Evolutionary conservation across 2,113 vertebrate genomes (phyloP), one percentile per base, ranked within the genome.

Genomic region (Ictalurus punctatus): DNA sequence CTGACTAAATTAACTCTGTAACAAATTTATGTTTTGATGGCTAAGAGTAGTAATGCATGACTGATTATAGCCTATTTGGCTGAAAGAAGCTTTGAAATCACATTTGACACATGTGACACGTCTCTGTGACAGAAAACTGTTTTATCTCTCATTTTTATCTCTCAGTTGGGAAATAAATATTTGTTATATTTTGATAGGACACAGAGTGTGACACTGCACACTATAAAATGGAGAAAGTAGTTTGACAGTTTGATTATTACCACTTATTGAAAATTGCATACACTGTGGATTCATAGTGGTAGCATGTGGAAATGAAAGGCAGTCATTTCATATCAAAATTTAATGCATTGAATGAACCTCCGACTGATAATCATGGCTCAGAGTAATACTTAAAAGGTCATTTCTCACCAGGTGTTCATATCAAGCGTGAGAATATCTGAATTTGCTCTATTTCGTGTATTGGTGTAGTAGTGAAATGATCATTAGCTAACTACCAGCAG

Each of bases 211-310:
- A 44, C 67, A 23, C 40, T 34, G 74, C 5, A 44, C 19, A 69
- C 19, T 27, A 34, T 69, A 56, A 37, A 37, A 80, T 27, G 61
- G 19, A 25, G 71, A 79, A 79, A 27, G 25, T 65, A 23, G 74
- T 80, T 37, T 87, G 61, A 81, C 86, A 67, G 79, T 48, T 69
- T 65, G 78, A 69, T 82, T 80, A 82, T 63, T 69, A 82, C 27
- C 52, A 69, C 17, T 67, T 87, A 80, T 12, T 87, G 21, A 34
- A 87, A 87, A 80, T 74, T 48, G 48, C 61, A 37, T 87, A 69
- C 48, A 69, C 37, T 71, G 56, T 69, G 21, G 48, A 25, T 23
- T 27, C 78, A 69, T 69, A 78, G 48, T 87, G 23, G 61, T 80
- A 87, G 74, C 78, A 65, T 58, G 40, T 56, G 48, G 76, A 87